phyloP scores from a whole-genome alignment of 1,140 invertebrate species.

The Conus betulinus region DNA sequence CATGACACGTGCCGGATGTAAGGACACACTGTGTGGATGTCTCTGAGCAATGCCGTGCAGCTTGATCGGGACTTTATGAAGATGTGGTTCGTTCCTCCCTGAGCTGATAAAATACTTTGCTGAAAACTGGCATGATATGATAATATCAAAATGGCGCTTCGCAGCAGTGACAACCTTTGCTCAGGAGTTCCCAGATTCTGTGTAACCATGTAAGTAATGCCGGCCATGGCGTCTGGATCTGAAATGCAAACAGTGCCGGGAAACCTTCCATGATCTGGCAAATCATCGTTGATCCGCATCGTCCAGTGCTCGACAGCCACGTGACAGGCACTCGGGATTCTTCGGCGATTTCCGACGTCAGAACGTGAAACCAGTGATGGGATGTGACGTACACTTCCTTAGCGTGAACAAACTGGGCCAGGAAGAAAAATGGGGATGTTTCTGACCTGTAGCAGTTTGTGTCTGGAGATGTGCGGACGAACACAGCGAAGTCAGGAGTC shows the following conservation, averaged over 20 bases:
- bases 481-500: background rate
- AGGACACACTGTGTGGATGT: background rate
- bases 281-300: slow-evolving; percentile 22
- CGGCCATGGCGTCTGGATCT: slow-evolving; percentile 9
- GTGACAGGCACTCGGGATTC: slow-evolving; percentile 15
- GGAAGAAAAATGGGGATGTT: background rate
- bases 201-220: background rate
- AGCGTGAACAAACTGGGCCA: slow-evolving; percentile 13
- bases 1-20: background rate
- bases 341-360: slow-evolving; percentile 14
- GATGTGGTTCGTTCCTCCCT: background rate
- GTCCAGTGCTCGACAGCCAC: slow-evolving; percentile 26
- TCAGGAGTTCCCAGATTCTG: background rate
- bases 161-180: background rate
- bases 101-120: too few species aligned
- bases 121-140: too few species aligned
- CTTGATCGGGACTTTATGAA: background rate
- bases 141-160: too few species aligned
- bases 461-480: background rate
- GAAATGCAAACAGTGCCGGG: background rate
- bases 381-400: background rate
- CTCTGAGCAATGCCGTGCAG: background rate
- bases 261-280: slow-evolving; percentile 3
- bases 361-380: background rate
- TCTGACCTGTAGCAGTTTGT: background rate